Base-by-base conservation (phyloP, 2,888 invertebrate species). In the Lepetodrilus schrolli region DNA sequence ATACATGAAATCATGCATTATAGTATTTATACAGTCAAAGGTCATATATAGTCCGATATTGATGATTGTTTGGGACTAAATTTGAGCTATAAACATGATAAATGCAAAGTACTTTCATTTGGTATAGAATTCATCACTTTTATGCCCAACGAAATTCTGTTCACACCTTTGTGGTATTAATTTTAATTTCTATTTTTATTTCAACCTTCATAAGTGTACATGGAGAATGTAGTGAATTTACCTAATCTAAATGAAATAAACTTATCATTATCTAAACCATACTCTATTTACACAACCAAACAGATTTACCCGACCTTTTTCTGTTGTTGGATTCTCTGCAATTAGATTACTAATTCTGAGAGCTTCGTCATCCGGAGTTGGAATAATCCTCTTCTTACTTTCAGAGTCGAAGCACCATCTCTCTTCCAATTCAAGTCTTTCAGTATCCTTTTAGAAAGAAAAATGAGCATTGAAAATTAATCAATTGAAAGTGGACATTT, bases 341-440 rank as follows among this genome's bases (percentile, higher is more conserved):
- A 72, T 51, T n/a, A 70, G 37, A n/a, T 65, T 30, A 20, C 70
- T 68, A 48, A 77, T 73, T 68, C 71, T 50, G 1, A 58, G 34
- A 1, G 77, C 68, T 48, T 75, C 68, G 21, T 75, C 38, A 38
- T 73, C 69, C 30, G 73, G 66, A n/a, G 68, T 30, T 4, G 71
- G 49, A 49, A 51, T 36, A 20, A 66, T 73, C 66, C 74, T 58
- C 2, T 73, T 68, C 10, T 73, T 72, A 26, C 30, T 58, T 4
- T 49, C 47, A 34, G 10, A 34, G 66, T 77, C 66, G 72, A 68
- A 75, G 30, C 74, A 77, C 75, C 75, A 77, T 38, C 69, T 17
- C 37, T 34, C 66, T 36, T 77, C 75, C 20, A 77, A n/a, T 47
- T 37, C 71, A 38, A 77, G 20, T 17, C 34, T 48, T 21, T 69